Conservation (phyloP, 92 coral and sea anemone genomes). For the Phymanthus crucifer region DNA sequence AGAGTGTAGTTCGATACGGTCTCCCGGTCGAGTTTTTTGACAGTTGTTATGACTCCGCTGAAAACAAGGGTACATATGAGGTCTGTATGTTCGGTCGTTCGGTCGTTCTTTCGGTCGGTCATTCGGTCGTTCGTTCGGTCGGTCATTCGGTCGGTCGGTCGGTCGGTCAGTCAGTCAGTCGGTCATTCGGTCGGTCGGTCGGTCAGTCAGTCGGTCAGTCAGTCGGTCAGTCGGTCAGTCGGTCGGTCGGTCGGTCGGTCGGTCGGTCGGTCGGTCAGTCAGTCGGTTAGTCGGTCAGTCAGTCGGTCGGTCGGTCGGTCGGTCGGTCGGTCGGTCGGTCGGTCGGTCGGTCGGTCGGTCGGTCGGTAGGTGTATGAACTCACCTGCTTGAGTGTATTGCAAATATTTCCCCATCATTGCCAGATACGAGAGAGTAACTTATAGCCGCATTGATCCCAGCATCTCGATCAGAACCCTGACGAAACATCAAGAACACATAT, state of each 20-base stretch:
- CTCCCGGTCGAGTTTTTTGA: constrained; percentile 77
- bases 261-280: no score
- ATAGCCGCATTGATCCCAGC: constrained; percentile 84
- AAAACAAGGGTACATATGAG: neutral
- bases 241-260: neutral
- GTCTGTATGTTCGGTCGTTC: no score
- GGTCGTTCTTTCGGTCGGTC: no score
- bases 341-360: no score
- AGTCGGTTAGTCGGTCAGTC: no score
- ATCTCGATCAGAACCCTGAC: constrained; percentile 81
- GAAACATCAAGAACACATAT: neutral
- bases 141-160: no score
- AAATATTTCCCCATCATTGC: constrained; percentile 68
- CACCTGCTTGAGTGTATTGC: constrained; percentile 82
- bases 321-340: no score
- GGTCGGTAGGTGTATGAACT: no score
- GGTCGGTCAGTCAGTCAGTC: no score
- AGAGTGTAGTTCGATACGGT: constrained; percentile 57
- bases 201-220: neutral
- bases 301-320: no score
- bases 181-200: neutral
- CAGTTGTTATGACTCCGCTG: constrained; percentile 77
- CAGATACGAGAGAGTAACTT: constrained; percentile 69
- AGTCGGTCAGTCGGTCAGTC: neutral
- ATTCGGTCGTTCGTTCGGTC: no score